A percentile compares a stretch with the other conserved stretches of the same genome.
These are phyloP conservation scores for Maniola jurtina DNA, from an alignment of 1,140 invertebrate species.

Conservation along the genomic window DNA sequence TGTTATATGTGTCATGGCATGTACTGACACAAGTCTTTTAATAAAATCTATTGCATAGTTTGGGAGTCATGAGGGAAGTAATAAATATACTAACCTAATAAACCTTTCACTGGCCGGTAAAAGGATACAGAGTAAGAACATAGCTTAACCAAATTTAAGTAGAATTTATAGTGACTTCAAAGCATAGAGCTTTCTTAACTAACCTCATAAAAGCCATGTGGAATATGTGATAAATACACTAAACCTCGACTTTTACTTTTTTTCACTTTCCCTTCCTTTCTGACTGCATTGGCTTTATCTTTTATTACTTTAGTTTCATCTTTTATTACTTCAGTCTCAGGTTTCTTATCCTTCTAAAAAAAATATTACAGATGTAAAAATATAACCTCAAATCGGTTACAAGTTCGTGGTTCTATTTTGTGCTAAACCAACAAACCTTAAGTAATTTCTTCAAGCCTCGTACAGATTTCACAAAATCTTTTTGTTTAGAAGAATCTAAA, in stretches of 20 bases:
- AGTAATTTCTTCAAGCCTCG: constrained; percentile 71
- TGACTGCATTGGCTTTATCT: constrained; percentile 19
- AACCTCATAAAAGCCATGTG: constrained; percentile 95
- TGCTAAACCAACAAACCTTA: constrained; percentile 43
- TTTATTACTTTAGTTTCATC: constrained; percentile 21
- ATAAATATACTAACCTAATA: no score
- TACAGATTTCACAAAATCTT: constrained; percentile 70
- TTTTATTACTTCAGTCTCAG: neutral
- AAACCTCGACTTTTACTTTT: constrained; percentile 80
- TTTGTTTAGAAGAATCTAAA: constrained; percentile 66
- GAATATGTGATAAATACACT: constrained; percentile 91
- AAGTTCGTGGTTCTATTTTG: neutral
- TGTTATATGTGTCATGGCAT: no score
- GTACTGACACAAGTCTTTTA: no score
- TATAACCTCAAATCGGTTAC: constrained; percentile 3
- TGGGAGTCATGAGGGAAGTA: no score
- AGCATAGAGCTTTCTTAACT: no score
- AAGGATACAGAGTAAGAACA: no score
- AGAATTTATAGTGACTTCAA: neutral
- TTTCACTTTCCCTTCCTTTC: constrained; percentile 42
- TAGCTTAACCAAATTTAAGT: no score
- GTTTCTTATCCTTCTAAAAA: constrained; percentile 34
- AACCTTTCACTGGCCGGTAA: no score
- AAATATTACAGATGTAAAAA: constrained; percentile 13
- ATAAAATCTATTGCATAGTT: no score